Base-by-base conservation (phyloP, 2,888 invertebrate genomes). In the Calephelis perditalis region DNA sequence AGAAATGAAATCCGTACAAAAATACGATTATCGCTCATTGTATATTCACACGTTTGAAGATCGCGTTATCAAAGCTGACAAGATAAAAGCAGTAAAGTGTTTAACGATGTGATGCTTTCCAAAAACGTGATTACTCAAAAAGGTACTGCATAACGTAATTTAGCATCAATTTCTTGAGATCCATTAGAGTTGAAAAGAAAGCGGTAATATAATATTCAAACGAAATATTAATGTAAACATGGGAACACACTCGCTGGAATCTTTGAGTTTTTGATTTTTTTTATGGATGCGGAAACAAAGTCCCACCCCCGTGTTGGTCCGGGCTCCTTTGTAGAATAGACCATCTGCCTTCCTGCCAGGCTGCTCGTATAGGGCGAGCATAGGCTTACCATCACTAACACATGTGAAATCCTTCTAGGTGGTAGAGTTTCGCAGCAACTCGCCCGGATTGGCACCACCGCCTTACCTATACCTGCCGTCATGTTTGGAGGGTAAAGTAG, bases 61-160 rank as follows among this genome's bases (percentile, higher is more conserved):
- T 35, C 26, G 49, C 15, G 26, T 35, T 35, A 49, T 49, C 49
- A 49, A 49, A 49, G 49, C 26, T 49, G 49, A 49, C 26, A 5
- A 10, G 49, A 35, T 49, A 49, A 49, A 49, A 49, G 49, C 49
- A 9, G 49, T 26, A 10, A 49, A 9, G 49, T 49, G 49, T 49
- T 49, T 49, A 35, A 49, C 49, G 49, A 49, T 15, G 10, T 49
- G 26, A 15, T 40, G 40, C 6, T 49, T 26, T 49, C 10, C 9
- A 8, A 35, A 26, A 49, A 49, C 26, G 15, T 26, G 49, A 49
- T 49, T 49, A 49, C 49, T 60, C 62, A 64, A 62, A 61, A 78
- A 80, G 77, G 72, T 70, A 72, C 71, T 71, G 69, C 71, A 69
- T 76, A 77, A 79, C 74, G 68, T 75, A 74, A 81, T 81, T 74